Conservation (phyloP, 1,140 invertebrate genomes). For the Brachionus koreanus region DNA sequence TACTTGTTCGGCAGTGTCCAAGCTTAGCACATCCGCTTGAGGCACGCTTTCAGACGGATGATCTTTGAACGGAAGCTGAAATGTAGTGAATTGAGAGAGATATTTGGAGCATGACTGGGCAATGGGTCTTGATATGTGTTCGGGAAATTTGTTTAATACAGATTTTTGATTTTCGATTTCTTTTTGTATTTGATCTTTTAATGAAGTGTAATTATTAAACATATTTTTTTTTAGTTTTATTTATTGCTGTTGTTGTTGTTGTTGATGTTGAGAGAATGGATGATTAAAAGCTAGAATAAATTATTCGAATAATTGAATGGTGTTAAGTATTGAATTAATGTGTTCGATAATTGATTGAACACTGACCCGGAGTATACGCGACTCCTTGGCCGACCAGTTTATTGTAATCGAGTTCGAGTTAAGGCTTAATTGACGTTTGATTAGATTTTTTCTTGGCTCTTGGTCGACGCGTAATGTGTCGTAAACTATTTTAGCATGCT, state of each 20-base stretch:
- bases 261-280: too few species aligned
- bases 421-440: background rate
- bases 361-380: constrained; percentile 28
- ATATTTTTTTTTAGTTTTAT: background rate
- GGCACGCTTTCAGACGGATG: constrained; percentile 4
- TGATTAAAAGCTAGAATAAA: background rate
- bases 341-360: constrained; percentile 14
- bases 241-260: too few species aligned
- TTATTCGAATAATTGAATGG: constrained; percentile 7
- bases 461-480: constrained; percentile 24
- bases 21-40: background rate
- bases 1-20: constrained; percentile 25
- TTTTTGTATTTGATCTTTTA: constrained; percentile 31
- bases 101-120: constrained; percentile 42
- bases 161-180: constrained; percentile 44
- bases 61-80: constrained; percentile 33
- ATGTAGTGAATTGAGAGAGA: constrained; percentile 33
- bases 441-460: constrained; percentile 40
- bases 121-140: constrained; percentile 17
- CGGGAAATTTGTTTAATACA: constrained; percentile 39
- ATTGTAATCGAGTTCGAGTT: background rate
- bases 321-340: constrained; percentile 25
- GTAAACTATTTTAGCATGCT: constrained; percentile 43
- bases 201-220: constrained; percentile 25
- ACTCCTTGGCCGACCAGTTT: constrained; percentile 17